Conservation (phyloP, 2,888 invertebrate genomes). For the Hipparchia sbordonii region DNA sequence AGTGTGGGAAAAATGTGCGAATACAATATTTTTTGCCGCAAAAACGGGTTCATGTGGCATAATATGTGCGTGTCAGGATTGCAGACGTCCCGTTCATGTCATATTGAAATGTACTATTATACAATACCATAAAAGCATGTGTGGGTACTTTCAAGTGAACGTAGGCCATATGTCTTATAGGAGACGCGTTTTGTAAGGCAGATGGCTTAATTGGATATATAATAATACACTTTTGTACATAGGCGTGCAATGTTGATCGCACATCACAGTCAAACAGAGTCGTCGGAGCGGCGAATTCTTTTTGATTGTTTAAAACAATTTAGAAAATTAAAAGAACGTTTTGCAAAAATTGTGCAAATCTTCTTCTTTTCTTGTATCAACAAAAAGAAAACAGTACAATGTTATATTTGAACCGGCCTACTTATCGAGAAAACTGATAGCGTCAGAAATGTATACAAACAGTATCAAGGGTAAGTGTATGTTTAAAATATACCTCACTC, state of each 20-base stretch:
- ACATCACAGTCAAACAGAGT: background rate
- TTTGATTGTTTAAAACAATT: background rate
- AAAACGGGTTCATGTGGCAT: slow-evolving; percentile 41
- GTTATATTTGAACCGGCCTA: no score
- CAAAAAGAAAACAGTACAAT: no score
- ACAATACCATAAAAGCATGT: slow-evolving; percentile 16
- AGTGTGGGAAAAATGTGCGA: slow-evolving; percentile 61
- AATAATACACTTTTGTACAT: slow-evolving; percentile 4
- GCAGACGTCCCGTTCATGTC: background rate
- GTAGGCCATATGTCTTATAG: slow-evolving; percentile 10
- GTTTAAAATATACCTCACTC: background rate
- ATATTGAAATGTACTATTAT: slow-evolving; percentile 17
- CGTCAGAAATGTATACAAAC: no score
- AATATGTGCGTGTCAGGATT: slow-evolving; percentile 24
- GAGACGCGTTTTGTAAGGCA: slow-evolving; percentile 5
- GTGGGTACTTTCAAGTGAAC: slow-evolving; percentile 3
- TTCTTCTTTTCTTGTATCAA: no score
- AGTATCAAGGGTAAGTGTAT: no score
- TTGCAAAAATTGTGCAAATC: no score
- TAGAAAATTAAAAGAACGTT: background rate
- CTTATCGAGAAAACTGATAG: no score
- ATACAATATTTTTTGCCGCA: slow-evolving; percentile 43
- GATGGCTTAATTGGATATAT: slow-evolving; percentile 12
- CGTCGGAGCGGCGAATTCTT: background rate
- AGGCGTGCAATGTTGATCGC: background rate